Evolutionary conservation across 2,888 invertebrate species (phyloP).

Genomic region (Drosophila trichaetosa): DNA sequence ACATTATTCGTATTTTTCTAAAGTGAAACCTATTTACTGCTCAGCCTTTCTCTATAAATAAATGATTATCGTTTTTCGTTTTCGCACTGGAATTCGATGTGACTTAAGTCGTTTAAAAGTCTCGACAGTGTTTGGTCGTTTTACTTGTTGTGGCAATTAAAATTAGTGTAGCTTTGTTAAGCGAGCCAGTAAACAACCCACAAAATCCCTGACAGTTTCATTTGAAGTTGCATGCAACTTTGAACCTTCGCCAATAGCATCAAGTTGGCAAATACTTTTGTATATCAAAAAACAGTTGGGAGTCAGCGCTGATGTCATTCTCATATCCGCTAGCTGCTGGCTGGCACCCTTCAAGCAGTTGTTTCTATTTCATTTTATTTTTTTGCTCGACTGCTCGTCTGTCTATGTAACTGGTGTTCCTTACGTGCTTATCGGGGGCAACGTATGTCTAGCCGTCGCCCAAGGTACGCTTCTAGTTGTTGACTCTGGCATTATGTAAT

Average conservation of each 20-base stretch:
- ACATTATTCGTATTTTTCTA: neutral
- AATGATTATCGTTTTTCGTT: neutral
- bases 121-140: neutral
- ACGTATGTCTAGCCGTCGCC: conserved; percentile 18
- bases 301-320: conserved; percentile 50
- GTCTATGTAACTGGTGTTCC: conserved; percentile 25
- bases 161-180: conserved; percentile 42
- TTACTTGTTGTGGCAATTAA: conserved; percentile 37
- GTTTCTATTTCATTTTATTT: conserved; percentile 1
- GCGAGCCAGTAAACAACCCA: neutral
- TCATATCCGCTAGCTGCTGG: conserved; percentile 8
- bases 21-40: neutral
- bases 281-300: conserved; percentile 8
- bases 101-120: neutral
- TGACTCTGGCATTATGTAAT: conserved; percentile 76
- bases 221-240: conserved; percentile 46
- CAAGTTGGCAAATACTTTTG: conserved; percentile 19
- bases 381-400: conserved; percentile 14
- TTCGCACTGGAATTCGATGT: neutral
- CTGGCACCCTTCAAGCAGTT: conserved; percentile 9
- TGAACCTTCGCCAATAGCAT: conserved; percentile 11
- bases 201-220: conserved; percentile 26
- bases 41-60: neutral
- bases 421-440: conserved; percentile 35
- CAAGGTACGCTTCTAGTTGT: conserved; percentile 58